phyloP scores from a whole-genome alignment of 2,888 invertebrate species.

The Melanargia galathea region DNA sequence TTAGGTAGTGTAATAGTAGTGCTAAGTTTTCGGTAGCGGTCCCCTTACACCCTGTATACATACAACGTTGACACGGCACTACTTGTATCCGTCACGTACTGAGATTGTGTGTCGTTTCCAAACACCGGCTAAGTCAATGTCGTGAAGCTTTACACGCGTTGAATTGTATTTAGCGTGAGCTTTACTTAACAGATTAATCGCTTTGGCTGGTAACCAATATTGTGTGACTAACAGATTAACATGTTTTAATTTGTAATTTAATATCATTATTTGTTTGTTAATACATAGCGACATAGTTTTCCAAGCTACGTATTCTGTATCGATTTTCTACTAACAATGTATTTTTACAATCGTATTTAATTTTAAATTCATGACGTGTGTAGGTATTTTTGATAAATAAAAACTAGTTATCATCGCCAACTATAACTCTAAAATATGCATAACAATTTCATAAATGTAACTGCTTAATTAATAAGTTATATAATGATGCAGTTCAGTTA shows the following conservation, averaged over 20 bases:
- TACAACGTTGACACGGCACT: constrained; percentile 24
- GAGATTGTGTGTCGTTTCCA: constrained; percentile 17
- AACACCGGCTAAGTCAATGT: constrained; percentile 34
- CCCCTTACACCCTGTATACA: no score
- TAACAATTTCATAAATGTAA: not conserved
- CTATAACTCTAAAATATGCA: not conserved
- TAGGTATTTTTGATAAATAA: no score
- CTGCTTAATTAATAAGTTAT: no score
- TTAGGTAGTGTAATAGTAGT: no score
- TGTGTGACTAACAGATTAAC: constrained; percentile 35
- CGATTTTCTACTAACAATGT: no score
- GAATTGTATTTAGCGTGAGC: constrained; percentile 25
- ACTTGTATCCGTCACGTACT: constrained; percentile 15
- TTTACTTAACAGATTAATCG: constrained; percentile 34
- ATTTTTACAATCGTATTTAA: no score
- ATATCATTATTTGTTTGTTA: not conserved
- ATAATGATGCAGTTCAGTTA: no score
- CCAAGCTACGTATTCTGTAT: no score
- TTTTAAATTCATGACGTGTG: no score
- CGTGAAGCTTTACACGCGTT: constrained; percentile 34
- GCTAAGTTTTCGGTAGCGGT: no score
- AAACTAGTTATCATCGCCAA: not conserved
- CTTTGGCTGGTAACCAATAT: constrained; percentile 35
- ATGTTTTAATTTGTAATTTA: constrained; percentile 3
- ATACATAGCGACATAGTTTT: no score